Evolutionary conservation across 1,140 invertebrate genomes (phyloP).

Genomic region (Sminthurides bifidus): DNA sequence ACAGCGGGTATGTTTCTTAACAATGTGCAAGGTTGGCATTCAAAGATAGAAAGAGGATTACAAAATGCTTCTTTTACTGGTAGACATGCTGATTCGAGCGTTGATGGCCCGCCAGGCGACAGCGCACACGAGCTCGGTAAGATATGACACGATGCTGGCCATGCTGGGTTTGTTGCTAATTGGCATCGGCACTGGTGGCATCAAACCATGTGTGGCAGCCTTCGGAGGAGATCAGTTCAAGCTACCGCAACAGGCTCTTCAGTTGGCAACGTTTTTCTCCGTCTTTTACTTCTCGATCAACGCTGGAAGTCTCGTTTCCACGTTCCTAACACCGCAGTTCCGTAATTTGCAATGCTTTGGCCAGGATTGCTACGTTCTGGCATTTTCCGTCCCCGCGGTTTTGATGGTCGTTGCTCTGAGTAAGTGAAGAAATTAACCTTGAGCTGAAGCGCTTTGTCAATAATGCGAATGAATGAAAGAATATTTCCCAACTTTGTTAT

Average conservation of each 20-base stretch:
- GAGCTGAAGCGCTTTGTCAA: not conserved
- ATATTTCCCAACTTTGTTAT: conserved; percentile 2
- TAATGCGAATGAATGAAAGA: not conserved
- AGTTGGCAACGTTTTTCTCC: conserved; percentile 45
- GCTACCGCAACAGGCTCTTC: conserved; percentile 35
- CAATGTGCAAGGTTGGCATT: conserved; percentile 37
- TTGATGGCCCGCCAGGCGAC: not conserved
- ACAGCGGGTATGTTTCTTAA: not conserved
- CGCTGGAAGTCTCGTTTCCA: conserved; percentile 45
- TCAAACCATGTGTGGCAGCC: conserved; percentile 45
- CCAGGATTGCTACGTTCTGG: conserved; percentile 75
- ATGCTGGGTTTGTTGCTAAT: conserved; percentile 41
- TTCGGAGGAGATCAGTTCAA: conserved; percentile 55
- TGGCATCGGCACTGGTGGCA: conserved; percentile 49
- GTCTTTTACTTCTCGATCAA: conserved; percentile 50
- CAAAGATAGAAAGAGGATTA: conserved; percentile 45
- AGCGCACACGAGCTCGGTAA: not conserved
- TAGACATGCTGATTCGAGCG: not conserved
- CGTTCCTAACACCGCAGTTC: conserved; percentile 63
- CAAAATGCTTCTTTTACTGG: conserved; percentile 29
- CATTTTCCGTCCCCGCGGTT: conserved; percentile 80
- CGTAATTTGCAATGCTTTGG: conserved; percentile 65
- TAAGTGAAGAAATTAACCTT: conserved; percentile 38
- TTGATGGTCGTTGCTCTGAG: conserved; percentile 69
- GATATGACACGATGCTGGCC: conserved; percentile 35